Evolutionary conservation across 2,113 vertebrate species (phyloP).

Genomic region (Salvelinus fontinalis): DNA sequence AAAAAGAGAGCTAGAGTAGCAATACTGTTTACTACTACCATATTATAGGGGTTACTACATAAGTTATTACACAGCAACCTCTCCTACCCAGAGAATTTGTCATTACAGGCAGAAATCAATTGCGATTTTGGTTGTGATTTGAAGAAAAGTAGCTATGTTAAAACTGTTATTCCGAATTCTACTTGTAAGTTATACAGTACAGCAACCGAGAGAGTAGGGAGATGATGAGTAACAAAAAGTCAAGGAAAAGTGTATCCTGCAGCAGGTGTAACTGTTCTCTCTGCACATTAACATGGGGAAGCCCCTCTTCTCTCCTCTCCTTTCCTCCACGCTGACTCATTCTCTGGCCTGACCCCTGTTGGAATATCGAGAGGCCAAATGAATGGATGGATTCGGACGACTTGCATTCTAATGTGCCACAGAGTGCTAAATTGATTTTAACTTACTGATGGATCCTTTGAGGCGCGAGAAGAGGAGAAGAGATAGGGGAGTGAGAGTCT

Average conservation of each 20-base stretch:
- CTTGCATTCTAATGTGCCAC: neutral
- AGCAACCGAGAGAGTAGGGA: no score
- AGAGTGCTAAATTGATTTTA: slow-evolving; percentile 12
- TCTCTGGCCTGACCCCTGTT: slow-evolving; percentile 19
- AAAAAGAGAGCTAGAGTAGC: slow-evolving; percentile 45
- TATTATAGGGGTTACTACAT: neutral
- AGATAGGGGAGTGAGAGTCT: neutral
- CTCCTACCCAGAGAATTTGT: no score
- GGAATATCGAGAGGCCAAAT: slow-evolving; percentile 20
- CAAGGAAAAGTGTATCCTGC: neutral
- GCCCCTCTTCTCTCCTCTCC: no score
- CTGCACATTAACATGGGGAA: slow-evolving; percentile 12
- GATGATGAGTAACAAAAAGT: no score
- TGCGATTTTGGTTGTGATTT: no score
- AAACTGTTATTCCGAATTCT: no score
- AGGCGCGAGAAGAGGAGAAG: neutral
- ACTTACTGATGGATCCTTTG: neutral
- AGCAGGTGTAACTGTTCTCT: neutral
- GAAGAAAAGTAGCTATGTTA: no score
- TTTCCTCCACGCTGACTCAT: slow-evolving; percentile 15
- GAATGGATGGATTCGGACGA: slow-evolving; percentile 27
- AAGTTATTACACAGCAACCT: neutral
- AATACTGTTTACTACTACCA: neutral
- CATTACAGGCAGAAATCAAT: no score
- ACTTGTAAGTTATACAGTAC: no score